Percentiles rank a stretch among this genome's conserved stretches.
Evolutionary conservation across 2,113 vertebrate genomes (phyloP).

Genomic region (Australoheros scitulus): DNA sequence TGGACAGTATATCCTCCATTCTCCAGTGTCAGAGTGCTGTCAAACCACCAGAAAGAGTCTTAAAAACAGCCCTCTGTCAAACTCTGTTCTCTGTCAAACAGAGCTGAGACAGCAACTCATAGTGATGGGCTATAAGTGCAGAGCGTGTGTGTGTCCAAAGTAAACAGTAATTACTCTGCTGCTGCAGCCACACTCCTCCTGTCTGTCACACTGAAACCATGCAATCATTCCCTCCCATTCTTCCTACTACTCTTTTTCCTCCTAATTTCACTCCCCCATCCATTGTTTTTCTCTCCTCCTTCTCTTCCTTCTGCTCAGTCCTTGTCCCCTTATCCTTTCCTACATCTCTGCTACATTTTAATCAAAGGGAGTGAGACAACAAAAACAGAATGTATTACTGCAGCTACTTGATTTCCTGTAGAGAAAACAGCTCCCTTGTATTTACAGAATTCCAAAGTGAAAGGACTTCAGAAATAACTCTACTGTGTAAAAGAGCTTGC

Average conservation of each 20-base stretch:
- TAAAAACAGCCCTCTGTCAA: constrained; percentile 15
- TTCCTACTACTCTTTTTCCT: constrained; percentile 3
- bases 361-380: background rate
- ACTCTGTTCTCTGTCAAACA: constrained; percentile 16
- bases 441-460: background rate
- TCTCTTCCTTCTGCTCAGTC: background rate
- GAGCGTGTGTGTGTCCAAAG: constrained; percentile 51
- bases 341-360: background rate
- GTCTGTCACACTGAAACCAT: constrained; percentile 52
- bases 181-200: constrained; percentile 63
- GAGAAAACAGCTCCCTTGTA: background rate
- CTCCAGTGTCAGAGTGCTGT: background rate
- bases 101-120: constrained; percentile 57
- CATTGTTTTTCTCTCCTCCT: background rate
- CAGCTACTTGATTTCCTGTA: background rate
- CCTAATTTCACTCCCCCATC: background rate
- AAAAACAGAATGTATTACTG: background rate
- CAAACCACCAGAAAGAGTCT: background rate
- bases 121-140: constrained; percentile 11
- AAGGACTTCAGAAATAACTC: background rate
- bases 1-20: background rate
- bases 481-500: background rate
- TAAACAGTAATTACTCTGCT: constrained; percentile 73
- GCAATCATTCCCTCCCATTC: constrained; percentile 59
- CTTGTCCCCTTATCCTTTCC: background rate